Percentiles rank a stretch among this genome's conserved stretches.
These are phyloP conservation scores for Coracopsis vasa DNA, from an alignment of 2,113 vertebrate genomes.

Conservation along the genomic window DNA sequence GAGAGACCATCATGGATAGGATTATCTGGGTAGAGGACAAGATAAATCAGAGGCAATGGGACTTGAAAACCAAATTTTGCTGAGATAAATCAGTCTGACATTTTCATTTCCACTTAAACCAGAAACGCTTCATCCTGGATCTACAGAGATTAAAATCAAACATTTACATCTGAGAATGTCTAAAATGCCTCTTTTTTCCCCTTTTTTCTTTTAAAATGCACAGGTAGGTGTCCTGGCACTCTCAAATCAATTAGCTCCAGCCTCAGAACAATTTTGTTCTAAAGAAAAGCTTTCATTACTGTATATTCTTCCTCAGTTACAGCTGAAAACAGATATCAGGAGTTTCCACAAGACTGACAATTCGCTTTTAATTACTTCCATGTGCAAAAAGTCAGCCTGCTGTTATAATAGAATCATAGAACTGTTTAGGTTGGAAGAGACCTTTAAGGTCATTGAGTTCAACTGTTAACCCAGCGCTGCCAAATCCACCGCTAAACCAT, in stretches of 20 bases:
- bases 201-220: neutral
- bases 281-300: neutral
- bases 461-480: neutral
- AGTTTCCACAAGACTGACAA: neutral
- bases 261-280: neutral
- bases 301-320: neutral
- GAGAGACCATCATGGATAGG: accelerated
- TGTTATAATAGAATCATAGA: neutral
- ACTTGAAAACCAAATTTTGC: neutral
- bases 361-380: neutral
- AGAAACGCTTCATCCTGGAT: neutral
- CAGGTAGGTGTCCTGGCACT: neutral
- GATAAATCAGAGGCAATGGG: neutral
- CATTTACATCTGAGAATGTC: neutral
- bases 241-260: neutral
- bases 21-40: neutral
- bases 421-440: neutral
- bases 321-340: neutral
- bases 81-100: neutral
- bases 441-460: neutral
- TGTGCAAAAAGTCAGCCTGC: neutral
- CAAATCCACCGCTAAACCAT: neutral
- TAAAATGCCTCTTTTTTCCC: neutral
- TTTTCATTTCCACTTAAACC: neutral
- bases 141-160: neutral